These are phyloP conservation scores for Peromyscus attwateri DNA, from an alignment of 2,797 vertebrate species.

Conservation along the genomic window DNA sequence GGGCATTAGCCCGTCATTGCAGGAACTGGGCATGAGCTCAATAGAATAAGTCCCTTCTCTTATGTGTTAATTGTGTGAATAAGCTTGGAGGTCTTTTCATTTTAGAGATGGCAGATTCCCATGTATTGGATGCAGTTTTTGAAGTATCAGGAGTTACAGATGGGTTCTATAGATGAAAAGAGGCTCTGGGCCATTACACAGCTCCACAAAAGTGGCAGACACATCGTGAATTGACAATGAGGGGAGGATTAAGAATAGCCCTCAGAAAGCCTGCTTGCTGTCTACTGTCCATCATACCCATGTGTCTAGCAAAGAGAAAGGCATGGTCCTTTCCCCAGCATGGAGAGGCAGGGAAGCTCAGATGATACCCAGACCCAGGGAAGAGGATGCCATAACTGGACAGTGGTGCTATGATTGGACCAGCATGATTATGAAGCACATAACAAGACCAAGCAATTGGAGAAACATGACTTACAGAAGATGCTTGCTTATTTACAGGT, in stretches of 20 bases:
- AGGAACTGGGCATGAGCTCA: not conserved
- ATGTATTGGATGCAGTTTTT: not conserved
- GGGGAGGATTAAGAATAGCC: not conserved
- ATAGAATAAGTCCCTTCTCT: not conserved
- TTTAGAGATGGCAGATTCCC: constrained; percentile 7
- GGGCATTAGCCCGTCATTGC: not conserved
- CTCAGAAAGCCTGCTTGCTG: not conserved
- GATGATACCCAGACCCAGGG: not conserved
- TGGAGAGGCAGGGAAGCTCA: not conserved
- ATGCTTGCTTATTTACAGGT: not conserved
- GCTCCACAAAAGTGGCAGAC: not conserved
- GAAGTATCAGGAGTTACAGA: not conserved
- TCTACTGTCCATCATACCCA: not conserved
- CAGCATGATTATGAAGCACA: not conserved
- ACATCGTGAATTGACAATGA: not conserved
- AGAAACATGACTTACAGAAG: not conserved
- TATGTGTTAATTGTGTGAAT: not conserved
- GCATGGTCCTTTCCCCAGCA: not conserved
- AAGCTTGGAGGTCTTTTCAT: not conserved
- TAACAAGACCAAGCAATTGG: not conserved
- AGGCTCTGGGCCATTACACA: not conserved
- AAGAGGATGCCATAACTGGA: not conserved
- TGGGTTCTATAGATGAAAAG: not conserved
- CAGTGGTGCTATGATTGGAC: not conserved
- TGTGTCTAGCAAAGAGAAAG: not conserved